These are phyloP conservation scores for Branchipolynoe longqiensis DNA, from an alignment of 2,888 invertebrate species.

Conservation along the genomic window DNA sequence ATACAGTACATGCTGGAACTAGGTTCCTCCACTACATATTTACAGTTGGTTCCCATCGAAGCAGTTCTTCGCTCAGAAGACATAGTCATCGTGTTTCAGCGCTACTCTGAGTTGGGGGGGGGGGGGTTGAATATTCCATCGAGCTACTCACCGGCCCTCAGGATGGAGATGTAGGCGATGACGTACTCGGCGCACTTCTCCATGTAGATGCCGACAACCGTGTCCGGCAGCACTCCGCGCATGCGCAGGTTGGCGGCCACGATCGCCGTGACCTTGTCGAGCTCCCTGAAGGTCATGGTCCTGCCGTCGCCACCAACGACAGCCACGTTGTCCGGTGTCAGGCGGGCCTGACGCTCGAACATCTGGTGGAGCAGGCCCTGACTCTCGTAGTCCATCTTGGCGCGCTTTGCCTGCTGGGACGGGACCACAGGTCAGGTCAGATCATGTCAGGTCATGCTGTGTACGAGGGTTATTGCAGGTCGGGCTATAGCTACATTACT, in stretches of 20 bases:
- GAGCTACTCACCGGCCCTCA: constrained; percentile 81
- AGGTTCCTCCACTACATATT: too few relatives aligned
- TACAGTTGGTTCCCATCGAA: too few relatives aligned
- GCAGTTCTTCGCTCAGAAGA: too few relatives aligned
- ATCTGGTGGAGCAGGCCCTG: constrained; percentile 78
- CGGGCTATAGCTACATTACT: too few relatives aligned
- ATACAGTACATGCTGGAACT: too few relatives aligned
- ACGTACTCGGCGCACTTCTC: constrained; percentile 79
- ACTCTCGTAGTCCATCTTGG: constrained; percentile 68
- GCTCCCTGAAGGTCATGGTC: constrained; percentile 73
- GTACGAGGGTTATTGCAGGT: too few relatives aligned
- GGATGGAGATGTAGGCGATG: constrained; percentile 80
- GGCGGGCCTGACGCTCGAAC: constrained; percentile 75
- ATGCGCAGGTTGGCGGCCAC: constrained; percentile 74
- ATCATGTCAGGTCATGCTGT: too few relatives aligned
- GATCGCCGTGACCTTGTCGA: constrained; percentile 76
- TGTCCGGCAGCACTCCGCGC: constrained; percentile 76
- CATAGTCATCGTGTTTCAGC: too few relatives aligned
- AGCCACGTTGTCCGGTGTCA: constrained; percentile 73
- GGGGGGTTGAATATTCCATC: too few relatives aligned
- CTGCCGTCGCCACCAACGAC: constrained; percentile 69
- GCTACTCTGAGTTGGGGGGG: too few relatives aligned
- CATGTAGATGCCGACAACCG: constrained; percentile 81
- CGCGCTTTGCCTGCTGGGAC: constrained; percentile 24
- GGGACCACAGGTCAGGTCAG: too few relatives aligned